These are phyloP conservation scores for Eucidaris tribuloides DNA, from an alignment of 35 echinoderm and acorn worm genomes.

Conservation along the genomic window DNA sequence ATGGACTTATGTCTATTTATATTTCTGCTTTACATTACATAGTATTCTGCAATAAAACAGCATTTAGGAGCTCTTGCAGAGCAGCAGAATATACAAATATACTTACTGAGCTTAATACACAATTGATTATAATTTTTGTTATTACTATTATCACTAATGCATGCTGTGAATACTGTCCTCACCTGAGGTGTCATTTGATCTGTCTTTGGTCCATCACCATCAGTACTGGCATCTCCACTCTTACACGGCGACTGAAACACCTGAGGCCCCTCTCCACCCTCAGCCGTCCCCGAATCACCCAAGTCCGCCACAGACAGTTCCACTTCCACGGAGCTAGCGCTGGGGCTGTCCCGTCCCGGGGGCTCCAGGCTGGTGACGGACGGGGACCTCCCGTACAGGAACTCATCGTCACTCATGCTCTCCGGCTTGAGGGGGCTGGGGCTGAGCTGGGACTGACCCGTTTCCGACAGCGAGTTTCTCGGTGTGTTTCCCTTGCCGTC, in stretches of 20 bases:
- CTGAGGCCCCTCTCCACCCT: background rate
- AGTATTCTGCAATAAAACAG: no score
- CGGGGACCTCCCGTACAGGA: slow-evolving; percentile 94
- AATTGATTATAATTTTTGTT: no score
- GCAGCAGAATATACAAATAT: no score
- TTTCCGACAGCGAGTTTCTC: slow-evolving; percentile 21
- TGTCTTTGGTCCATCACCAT: slow-evolving; percentile 18
- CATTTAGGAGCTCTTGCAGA: no score
- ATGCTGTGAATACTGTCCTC: no score
- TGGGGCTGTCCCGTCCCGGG: background rate
- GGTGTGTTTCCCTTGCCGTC: slow-evolving; percentile 45
- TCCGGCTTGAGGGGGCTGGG: background rate
- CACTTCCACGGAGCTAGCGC: background rate
- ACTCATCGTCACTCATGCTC: slow-evolving; percentile 69
- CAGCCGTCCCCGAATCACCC: no score
- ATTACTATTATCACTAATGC: no score
- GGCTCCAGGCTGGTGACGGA: background rate
- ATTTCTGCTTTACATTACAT: no score
- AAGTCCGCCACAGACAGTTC: background rate
- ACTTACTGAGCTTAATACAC: no score
- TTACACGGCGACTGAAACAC: slow-evolving; percentile 19
- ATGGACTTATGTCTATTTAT: no score
- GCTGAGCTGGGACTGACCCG: slow-evolving; percentile 11
- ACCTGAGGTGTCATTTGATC: slow-evolving; percentile 1
- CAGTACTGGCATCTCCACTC: slow-evolving; percentile 14